Evolutionary conservation across 2,113 vertebrate species (phyloP), one percentile per base, ranked within the genome.

Genomic region (Phylloscopus trochilus): DNA sequence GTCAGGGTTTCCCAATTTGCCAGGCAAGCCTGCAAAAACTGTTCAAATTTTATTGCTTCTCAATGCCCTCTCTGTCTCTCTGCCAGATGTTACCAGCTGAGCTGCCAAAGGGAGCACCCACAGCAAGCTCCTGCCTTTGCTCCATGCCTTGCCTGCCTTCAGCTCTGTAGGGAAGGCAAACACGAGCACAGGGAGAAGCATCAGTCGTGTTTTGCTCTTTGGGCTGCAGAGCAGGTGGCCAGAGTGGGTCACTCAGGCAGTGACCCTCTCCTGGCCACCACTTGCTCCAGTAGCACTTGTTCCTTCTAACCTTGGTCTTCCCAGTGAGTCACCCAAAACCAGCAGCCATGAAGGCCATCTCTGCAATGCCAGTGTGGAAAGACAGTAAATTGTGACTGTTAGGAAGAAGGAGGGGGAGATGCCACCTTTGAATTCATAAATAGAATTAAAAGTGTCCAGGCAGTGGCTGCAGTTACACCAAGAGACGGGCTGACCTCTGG

Each of bases 71-170:
- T 80, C 44, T 85, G 58, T 80, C 44, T 73, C 37, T n/a, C 26
- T 89, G 80, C 33, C 64, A 59, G 83, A 37, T 30, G 55, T 66
- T 66, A 16, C 44, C 47, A 66, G 67, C 59, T 39, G 63, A 79
- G 41, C 76, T 92, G 91, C 87, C 76, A 47, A 81, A 69, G 59
- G 51, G 51, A 70, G 59, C 49, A 81, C 51, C 41, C 51, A 30
- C 0, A 2, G n/a, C 51, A 24, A 76, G 63, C 49, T 81, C 0
- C 0, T 24, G 27, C 17, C 0, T 47, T 73, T 53, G 27, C 70
- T 79, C 35, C 1, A 0, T 27, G 43, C 39, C 39, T 41, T 41
- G 39, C 39, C 11, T 1, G 0, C 46, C 26, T 18, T 35, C 0
- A 4, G 70, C 73, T 55, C 16, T 0, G 0, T 28, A 47, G 53